A percentile compares a stretch with the other conserved stretches of the same genome.
Evolutionary conservation across 2,888 invertebrate genomes (phyloP).

Genomic region (Hoplodrina ambigua): DNA sequence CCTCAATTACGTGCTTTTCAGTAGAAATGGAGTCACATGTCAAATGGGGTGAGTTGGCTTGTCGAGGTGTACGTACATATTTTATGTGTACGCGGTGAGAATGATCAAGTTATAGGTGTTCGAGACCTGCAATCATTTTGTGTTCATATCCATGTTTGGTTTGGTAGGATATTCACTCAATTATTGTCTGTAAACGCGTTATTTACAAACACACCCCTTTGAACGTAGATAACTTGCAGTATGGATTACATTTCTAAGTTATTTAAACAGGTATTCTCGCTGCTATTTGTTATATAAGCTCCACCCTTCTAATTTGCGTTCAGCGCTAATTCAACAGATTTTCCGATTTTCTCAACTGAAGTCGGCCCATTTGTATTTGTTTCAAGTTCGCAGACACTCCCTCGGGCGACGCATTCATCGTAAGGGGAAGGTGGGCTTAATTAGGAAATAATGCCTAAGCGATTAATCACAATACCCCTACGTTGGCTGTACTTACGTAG

Average conservation of each 20-base stretch:
- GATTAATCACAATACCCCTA: slow-evolving; percentile 87
- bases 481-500: slow-evolving; percentile 62
- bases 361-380: slow-evolving; percentile 79
- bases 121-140: slow-evolving; percentile 28
- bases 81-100: slow-evolving; percentile 63
- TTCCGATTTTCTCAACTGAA: slow-evolving; percentile 79
- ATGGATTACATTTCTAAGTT: slow-evolving; percentile 58
- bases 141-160: slow-evolving; percentile 40
- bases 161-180: slow-evolving; percentile 29
- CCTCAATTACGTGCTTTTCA: slow-evolving; percentile 86
- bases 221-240: slow-evolving; percentile 50
- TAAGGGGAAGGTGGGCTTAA: slow-evolving; percentile 87
- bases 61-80: slow-evolving; percentile 73
- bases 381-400: slow-evolving; percentile 79
- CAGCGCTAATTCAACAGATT: slow-evolving; percentile 83
- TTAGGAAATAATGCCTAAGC: slow-evolving; percentile 89
- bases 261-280: slow-evolving; percentile 55
- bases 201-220: slow-evolving; percentile 18
- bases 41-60: slow-evolving; percentile 78
- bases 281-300: slow-evolving; percentile 63
- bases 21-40: slow-evolving; percentile 76
- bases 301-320: slow-evolving; percentile 77
- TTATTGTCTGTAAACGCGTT: slow-evolving; percentile 27
- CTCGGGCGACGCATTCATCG: slow-evolving; percentile 77
- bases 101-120: slow-evolving; percentile 56